A percentile compares a stretch with the other conserved stretches of the same genome.
Evolutionary conservation across 2,888 invertebrate genomes (phyloP).

Genomic region (Ctena decussata): DNA sequence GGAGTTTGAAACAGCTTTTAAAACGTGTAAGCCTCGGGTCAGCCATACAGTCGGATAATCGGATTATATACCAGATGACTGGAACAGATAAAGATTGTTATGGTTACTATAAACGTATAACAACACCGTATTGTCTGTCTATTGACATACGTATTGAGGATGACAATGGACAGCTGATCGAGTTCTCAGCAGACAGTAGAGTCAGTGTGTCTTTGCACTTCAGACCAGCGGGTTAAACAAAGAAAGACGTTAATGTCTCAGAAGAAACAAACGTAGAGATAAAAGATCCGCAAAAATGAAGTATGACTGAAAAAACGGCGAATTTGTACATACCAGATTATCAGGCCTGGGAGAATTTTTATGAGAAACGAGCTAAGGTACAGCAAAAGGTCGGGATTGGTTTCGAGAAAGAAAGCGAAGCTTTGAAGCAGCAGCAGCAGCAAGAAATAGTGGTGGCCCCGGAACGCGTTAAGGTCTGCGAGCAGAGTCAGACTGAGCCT

Average conservation of each 20-base stretch:
- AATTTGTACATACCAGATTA: slow-evolving; percentile 4
- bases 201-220: slow-evolving; percentile 2
- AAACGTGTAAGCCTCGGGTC: slow-evolving; percentile 8
- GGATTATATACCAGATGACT: neutral
- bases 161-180: neutral
- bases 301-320: neutral
- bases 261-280: neutral
- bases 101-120: neutral
- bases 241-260: too few relatives aligned
- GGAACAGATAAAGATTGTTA: neutral
- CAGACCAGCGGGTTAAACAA: neutral
- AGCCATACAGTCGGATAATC: neutral
- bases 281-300: neutral
- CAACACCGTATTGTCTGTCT: neutral
- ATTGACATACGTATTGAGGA: neutral
- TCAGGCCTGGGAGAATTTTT: neutral
- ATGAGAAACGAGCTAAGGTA: neutral
- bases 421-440: neutral
- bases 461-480: neutral
- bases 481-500: neutral
- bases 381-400: neutral
- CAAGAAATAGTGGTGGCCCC: neutral
- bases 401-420: neutral
- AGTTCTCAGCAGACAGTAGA: neutral
- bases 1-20: neutral